Evolutionary conservation across 2,888 invertebrate species (phyloP).

Genomic region (Amblyjoppa fuscipennis): DNA sequence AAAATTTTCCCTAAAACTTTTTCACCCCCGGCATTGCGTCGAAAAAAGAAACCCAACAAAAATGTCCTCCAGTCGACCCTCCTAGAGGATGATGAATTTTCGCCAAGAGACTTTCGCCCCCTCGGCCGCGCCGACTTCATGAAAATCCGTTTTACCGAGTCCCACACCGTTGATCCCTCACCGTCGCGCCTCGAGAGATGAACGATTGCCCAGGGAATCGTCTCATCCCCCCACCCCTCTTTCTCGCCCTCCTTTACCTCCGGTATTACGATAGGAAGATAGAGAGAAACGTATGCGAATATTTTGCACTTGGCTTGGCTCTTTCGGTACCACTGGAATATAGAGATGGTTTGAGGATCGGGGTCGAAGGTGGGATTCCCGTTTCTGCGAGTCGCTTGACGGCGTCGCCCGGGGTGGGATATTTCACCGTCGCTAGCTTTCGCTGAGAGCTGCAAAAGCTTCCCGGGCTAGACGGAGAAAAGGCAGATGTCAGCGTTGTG

Average conservation of each 20-base stretch:
- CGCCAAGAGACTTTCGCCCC: conserved; percentile 51
- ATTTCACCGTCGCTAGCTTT: conserved; percentile 73
- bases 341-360: conserved; percentile 6
- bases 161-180: conserved; percentile 71
- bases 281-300: conserved; percentile 75
- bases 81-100: conserved; percentile 65
- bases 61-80: conserved; percentile 21
- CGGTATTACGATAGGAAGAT: conserved; percentile 67
- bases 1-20: conserved; percentile 55
- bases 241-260: conserved; percentile 38
- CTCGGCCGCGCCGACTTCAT: conserved; percentile 67
- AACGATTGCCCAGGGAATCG: conserved; percentile 68
- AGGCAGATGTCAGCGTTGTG: conserved; percentile 77
- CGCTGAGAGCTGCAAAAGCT: conserved; percentile 74
- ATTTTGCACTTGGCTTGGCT: conserved; percentile 72
- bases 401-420: conserved; percentile 64
- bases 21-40: conserved; percentile 15
- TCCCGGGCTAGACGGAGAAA: conserved; percentile 69
- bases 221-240: conserved; percentile 5
- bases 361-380: conserved; percentile 56
- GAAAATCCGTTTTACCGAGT: conserved; percentile 75
- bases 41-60: conserved; percentile 37
- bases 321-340: conserved; percentile 27
- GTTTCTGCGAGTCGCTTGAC: conserved; percentile 55
- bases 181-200: conserved; percentile 68